Evolutionary conservation across 2,888 invertebrate species (phyloP), one percentile per base, ranked within the genome.

Genomic region (Amphipyra berbera): DNA sequence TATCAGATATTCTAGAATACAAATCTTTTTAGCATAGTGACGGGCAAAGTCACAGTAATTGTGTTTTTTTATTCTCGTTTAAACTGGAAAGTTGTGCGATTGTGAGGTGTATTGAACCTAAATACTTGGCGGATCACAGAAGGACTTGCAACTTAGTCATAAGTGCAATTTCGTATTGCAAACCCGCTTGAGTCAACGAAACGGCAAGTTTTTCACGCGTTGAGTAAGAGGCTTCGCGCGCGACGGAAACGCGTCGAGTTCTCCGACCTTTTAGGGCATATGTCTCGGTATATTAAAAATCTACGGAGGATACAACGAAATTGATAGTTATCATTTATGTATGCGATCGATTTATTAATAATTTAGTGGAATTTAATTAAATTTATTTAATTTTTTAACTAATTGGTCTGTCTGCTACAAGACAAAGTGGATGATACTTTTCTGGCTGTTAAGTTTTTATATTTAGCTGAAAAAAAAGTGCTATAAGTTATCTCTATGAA

Each of bases 141-240:
- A 50, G 44, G 21, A 47, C 35, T 49, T 49, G 42, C 41, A 35
- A 53, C 37, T 73, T 68, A 74, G 71, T 65, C 67, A 74, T 74
- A 67, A 48, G 73, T 70, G 73, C 68, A 79, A 80, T 83, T 82
- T 79, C 47, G 73, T 79, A 78, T 78, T 73, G 74, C 79, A 77
- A 82, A 79, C 77, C 68, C 35, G 78, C 73, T 82, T 68, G 67
- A 74, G 69, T 73, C 74, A 76, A 79, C 73, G 76, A 84, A 82
- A 82, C 72, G 71, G 79, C 88, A 82, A 90, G 86, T 90, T 91
- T 90, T 90, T 90, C 84, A 81, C 76, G 74, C 74, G 69, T 83
- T 85, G 81, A 83, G 88, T 81, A 85, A 87, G 82, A 79, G 68
- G 61, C 76, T 72, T 76, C 65, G 78, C 68, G 71, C 61, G 78